Evolutionary conservation across 2,113 vertebrate genomes (phyloP), one percentile per base, ranked within the genome.

Genomic region (Anguilla japonica): DNA sequence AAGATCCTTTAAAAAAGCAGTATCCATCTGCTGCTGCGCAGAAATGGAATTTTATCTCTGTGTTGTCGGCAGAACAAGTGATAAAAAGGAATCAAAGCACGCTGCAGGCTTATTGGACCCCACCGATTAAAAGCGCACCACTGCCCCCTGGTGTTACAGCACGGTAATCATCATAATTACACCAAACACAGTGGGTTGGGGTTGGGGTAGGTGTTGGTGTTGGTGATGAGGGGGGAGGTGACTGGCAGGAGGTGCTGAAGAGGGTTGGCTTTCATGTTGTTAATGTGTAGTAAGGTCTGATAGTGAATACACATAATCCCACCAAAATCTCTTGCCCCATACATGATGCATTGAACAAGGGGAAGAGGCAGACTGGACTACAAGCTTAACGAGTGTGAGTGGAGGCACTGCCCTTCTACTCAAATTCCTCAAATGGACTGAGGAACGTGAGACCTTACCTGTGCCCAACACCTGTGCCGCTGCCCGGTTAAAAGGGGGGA

Each of bases 201-300:
- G 41, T 60, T 41, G 16, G 26, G 18, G 22, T 60, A 11, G 50
- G 50, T 53, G 50, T 53, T 53, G 43, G 43, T 46, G 43, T 9
- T 14, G 7, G 50, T 11, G 50, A 11, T 9, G 9, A 2, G 13
- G 50, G 13, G 50, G 50, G 50, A 53, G 50, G 50, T 53, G 8
- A 46, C 4, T 53, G 50, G 9, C 13, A 34, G 50, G 46, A 88
- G 93, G 89, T 89, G 91, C 93, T 86, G 60, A 20, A 5, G 60
- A 20, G 20, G 60, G 60, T 26, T 20, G 60, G 0, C 26, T 15
- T 79, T 46, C 29, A 79, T 56, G 26, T 80, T 41, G 2, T 26
- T 5, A 34, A 40, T 18, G 26, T n/a, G 14, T 41, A 3, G 5
- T 20, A 5, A 20, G 22, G 15, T 11, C 16, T 34, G 15, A 41